phyloP scores from a whole-genome alignment of 2,797 vertebrate species.

The Catostomus latipinnis region DNA sequence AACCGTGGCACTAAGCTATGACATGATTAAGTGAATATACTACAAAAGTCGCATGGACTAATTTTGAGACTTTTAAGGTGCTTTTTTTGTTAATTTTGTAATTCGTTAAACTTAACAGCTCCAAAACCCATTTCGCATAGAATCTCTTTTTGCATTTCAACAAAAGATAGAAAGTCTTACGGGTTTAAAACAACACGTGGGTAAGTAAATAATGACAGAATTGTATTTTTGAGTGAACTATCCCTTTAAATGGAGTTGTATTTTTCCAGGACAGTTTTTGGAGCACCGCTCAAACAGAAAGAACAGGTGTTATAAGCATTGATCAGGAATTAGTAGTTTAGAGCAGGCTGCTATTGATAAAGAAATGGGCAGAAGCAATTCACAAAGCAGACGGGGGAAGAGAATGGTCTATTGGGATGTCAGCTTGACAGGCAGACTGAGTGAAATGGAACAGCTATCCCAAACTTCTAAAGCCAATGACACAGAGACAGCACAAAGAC shows the following conservation, averaged over 20 bases:
- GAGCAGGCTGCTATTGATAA: constrained; percentile 6
- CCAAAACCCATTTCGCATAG: no score
- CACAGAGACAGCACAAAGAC: constrained; percentile 47
- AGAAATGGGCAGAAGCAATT: constrained; percentile 36
- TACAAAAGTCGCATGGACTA: no score
- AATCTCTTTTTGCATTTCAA: no score
- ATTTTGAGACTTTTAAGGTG: no score
- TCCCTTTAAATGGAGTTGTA: neutral
- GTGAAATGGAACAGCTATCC: constrained; percentile 43
- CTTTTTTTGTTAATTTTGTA: no score
- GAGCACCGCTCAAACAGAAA: neutral
- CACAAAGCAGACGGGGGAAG: constrained; percentile 21
- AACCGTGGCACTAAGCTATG: no score
- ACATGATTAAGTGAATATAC: no score
- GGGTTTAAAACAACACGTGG: neutral
- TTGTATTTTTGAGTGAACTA: neutral
- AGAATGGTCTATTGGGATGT: neutral
- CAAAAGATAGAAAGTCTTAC: no score
- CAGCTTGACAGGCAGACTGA: constrained; percentile 27
- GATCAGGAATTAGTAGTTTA: constrained; percentile 18
- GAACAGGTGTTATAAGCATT: neutral
- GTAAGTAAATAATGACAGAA: neutral
- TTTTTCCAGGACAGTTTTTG: neutral
- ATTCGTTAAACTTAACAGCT: no score
- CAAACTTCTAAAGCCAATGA: constrained; percentile 45